Percentiles rank a stretch among this genome's conserved stretches.
phyloP scores from a whole-genome alignment of 2,797 vertebrate genomes.

The Xiphophorus birchmanni region DNA sequence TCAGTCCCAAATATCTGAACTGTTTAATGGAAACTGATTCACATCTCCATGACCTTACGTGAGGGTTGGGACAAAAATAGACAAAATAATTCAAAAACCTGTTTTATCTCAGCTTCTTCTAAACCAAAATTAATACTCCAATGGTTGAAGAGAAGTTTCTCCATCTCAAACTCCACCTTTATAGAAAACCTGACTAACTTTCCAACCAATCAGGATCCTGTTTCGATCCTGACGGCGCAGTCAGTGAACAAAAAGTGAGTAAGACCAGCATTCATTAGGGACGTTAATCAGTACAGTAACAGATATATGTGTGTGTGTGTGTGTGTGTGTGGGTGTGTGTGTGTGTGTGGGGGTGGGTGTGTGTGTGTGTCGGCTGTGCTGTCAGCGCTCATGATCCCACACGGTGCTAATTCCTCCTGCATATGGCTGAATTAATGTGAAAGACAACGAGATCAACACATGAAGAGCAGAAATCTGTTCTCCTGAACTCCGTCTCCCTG shows the following conservation, averaged over 20 bases:
- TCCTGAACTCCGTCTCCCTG: slow-evolving; percentile 52
- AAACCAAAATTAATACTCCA: too few species aligned
- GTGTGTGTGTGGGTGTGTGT: slow-evolving; percentile 4
- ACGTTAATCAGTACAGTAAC: slow-evolving; percentile 15
- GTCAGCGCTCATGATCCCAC: slow-evolving; percentile 45
- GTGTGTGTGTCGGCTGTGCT: slow-evolving; percentile 22
- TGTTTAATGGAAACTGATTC: neutral
- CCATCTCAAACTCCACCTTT: neutral
- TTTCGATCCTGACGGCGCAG: neutral
- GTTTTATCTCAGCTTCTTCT: too few species aligned
- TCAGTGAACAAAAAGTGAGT: neutral
- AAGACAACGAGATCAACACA: slow-evolving; percentile 46
- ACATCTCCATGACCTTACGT: neutral
- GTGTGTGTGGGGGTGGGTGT: neutral
- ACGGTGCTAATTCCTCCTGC: slow-evolving; percentile 45
- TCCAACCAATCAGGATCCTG: neutral
- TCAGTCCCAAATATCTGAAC: neutral
- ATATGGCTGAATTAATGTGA: slow-evolving; percentile 61
- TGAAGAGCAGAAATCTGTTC: slow-evolving; percentile 56
- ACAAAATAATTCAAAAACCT: too few species aligned
- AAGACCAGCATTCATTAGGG: neutral
- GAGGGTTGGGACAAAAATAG: neutral
- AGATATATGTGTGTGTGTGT: neutral
- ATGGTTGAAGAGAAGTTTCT: neutral
- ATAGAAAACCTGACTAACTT: neutral